phyloP scores from a whole-genome alignment of 92 coral and sea anemone genomes.

The Chrysogorgia sp. region DNA sequence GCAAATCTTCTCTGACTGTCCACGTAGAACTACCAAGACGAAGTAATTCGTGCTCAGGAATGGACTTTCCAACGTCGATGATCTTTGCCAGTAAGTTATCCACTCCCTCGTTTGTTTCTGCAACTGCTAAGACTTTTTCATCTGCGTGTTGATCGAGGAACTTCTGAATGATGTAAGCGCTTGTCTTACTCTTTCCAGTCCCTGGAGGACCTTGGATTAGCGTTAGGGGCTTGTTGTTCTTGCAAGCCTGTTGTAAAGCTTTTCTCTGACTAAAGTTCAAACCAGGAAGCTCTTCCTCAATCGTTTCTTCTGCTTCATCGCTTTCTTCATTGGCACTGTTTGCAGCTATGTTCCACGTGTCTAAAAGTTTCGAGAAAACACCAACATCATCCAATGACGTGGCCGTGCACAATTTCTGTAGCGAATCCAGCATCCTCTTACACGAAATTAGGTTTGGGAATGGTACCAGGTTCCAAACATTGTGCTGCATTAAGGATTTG shows the following conservation, averaged over 20 bases:
- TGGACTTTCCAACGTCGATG: constrained; percentile 36
- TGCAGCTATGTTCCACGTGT: constrained; percentile 37
- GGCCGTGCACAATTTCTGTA: constrained; percentile 40
- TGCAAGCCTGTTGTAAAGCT: constrained; percentile 61
- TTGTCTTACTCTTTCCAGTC: constrained; percentile 82
- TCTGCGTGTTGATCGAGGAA: constrained; percentile 23
- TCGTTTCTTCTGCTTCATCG: not conserved
- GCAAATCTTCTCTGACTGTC: constrained; percentile 66
- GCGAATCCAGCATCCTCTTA: constrained; percentile 61
- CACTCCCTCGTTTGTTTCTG: constrained; percentile 92
- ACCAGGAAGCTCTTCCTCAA: not conserved
- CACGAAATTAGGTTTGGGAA: constrained; percentile 72
- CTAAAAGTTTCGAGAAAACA: constrained; percentile 56
- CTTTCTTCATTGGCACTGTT: not conserved
- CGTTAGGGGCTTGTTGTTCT: constrained; percentile 45
- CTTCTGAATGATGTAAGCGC: constrained; percentile 74
- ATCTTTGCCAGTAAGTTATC: constrained; percentile 77
- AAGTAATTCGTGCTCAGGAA: constrained; percentile 51
- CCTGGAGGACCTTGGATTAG: constrained; percentile 93
- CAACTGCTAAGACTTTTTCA: constrained; percentile 64
- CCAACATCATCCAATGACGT: constrained; percentile 29
- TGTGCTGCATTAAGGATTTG: not conserved
- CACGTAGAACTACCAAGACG: constrained; percentile 80
- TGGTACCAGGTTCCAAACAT: constrained; percentile 60
- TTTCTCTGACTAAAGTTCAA: constrained; percentile 65